These are phyloP conservation scores for Orthosia gracilis DNA, from an alignment of 2,888 invertebrate species.

Conservation along the genomic window DNA sequence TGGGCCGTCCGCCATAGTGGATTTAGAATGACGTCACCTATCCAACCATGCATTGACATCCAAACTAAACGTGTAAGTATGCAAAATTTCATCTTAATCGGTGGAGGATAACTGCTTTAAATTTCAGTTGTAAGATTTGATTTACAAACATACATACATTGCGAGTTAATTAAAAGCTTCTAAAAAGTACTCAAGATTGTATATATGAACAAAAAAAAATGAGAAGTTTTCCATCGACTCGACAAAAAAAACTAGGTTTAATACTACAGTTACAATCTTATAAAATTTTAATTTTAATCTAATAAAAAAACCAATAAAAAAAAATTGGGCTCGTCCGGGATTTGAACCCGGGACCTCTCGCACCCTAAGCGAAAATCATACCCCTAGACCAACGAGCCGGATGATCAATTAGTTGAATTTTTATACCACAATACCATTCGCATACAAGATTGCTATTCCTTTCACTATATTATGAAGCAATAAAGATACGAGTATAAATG, in stretches of 20 bases:
- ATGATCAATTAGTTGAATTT: background rate
- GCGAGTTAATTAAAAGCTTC: too few species aligned
- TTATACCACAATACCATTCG: background rate
- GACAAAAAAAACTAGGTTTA: too few species aligned
- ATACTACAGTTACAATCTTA: too few species aligned
- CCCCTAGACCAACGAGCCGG: slow-evolving; percentile 91
- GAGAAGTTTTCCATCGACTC: background rate
- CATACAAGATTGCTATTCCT: slow-evolving; percentile 11
- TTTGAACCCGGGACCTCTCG: slow-evolving; percentile 91
- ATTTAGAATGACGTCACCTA: too few species aligned
- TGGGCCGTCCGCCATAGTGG: too few species aligned
- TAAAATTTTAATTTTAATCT: background rate
- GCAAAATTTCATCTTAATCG: too few species aligned
- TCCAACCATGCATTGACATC: too few species aligned
- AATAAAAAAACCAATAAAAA: slow-evolving; percentile 22
- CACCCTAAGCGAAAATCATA: slow-evolving; percentile 92
- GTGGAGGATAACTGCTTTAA: too few species aligned
- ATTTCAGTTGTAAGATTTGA: too few species aligned
- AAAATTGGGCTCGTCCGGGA: slow-evolving; percentile 88
- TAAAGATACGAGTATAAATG: slow-evolving; percentile 13
- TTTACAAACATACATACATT: too few species aligned
- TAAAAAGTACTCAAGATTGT: too few species aligned
- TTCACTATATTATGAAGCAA: slow-evolving; percentile 29
- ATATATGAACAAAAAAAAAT: background rate
- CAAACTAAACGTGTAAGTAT: too few species aligned